phyloP scores from a whole-genome alignment of 2,113 vertebrate species.

The Butorides virescens region DNA sequence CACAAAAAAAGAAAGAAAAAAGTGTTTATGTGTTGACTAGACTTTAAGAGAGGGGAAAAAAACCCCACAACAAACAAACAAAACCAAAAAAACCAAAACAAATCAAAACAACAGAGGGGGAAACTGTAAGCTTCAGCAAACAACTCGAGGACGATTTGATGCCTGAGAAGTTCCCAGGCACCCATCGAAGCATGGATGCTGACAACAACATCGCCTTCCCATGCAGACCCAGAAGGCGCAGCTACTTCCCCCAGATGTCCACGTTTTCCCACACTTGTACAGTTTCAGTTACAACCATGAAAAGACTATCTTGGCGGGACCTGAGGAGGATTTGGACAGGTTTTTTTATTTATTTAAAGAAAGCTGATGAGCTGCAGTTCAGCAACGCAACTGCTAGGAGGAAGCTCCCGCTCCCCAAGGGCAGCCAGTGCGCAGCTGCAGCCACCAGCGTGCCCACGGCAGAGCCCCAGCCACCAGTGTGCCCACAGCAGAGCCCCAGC shows the following conservation, averaged over 20 bases:
- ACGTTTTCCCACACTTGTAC: neutral
- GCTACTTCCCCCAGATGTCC: neutral
- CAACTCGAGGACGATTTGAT: neutral
- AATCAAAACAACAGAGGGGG: too few species aligned
- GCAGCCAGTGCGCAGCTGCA: fast-evolving
- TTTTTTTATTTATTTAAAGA: neutral
- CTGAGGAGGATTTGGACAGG: neutral
- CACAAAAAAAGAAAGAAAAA: neutral
- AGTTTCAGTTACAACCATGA: neutral
- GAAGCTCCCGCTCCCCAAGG: neutral
- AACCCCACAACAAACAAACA: neutral
- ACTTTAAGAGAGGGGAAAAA: neutral
- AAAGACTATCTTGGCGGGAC: neutral
- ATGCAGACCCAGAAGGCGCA: neutral
- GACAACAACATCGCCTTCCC: neutral
- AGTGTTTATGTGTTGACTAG: neutral
- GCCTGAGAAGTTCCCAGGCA: neutral
- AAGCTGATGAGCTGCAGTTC: neutral
- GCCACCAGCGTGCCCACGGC: neutral
- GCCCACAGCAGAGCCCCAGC: neutral
- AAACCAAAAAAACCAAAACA: too few species aligned
- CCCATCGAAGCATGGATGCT: neutral
- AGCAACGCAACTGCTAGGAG: neutral
- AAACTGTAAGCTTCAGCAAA: neutral
- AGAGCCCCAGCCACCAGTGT: neutral